Base-by-base conservation (phyloP, 2,888 invertebrate genomes). In the Habroteleia sp. region DNA sequence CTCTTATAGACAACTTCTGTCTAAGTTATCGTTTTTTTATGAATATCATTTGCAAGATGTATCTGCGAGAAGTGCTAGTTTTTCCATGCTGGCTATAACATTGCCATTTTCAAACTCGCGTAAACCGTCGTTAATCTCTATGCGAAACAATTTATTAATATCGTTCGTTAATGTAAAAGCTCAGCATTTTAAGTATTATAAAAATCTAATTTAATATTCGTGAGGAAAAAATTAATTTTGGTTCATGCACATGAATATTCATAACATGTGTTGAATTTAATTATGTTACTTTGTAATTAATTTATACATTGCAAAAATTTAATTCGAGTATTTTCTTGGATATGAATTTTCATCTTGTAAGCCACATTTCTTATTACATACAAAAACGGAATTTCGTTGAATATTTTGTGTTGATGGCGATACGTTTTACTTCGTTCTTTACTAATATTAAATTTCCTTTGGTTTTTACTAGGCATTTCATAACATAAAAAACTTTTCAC, bases 1-100 rank as follows among this genome's bases (percentile, higher is more conserved):
- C 39, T 8, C n/a, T 23, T 41, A 23, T n/a, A 41, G 23, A 41
- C 11, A 41, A 41, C 23, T 41, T 16, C 3, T 23, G 11, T n/a
- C 13, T 35, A 5, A 7, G 17, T 35, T 25, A 20, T 33, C 27
- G 11, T n/a, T 37, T 60, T 44, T 37, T 17, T 46, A 27, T 17
- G 44, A 46, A 60, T 37, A 16, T 17, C 74, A 72, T 69, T 37
- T 42, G 33, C 20, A 29, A 23, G 29, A 25, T 41, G 46, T 44
- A 52, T 29, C 8, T 29, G 29, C 29, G 10, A 25, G 48, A 29
- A 50, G n/a, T n/a, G n/a, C n/a, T n/a, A n/a, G n/a, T n/a, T n/a
- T n/a, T n/a, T n/a, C n/a, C n/a, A n/a, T n/a, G n/a, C n/a, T n/a
- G n/a, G n/a, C n/a, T n/a, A n/a, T n/a, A n/a, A n/a, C n/a, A n/a